These are phyloP conservation scores for Cuniculus paca DNA, from an alignment of 2,797 vertebrate genomes.

Conservation along the genomic window DNA sequence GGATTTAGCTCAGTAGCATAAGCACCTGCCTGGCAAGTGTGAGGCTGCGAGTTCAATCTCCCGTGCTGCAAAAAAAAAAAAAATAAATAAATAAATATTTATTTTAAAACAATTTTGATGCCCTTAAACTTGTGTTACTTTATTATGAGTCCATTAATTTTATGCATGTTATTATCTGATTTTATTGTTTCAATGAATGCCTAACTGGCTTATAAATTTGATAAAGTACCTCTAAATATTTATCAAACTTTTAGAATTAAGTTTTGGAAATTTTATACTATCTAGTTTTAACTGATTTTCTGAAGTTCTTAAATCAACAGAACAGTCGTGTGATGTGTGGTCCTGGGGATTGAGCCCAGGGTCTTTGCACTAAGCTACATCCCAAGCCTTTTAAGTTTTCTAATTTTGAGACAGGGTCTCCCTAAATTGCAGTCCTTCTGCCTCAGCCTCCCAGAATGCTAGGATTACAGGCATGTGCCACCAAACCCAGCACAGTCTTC, in stretches of 20 bases:
- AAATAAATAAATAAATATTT: too few species aligned
- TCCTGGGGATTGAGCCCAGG: background rate
- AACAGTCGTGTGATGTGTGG: background rate
- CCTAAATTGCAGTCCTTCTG: background rate
- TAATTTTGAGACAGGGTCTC: background rate
- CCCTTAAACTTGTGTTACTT: background rate
- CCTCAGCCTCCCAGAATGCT: background rate
- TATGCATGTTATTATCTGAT: constrained; percentile 10
- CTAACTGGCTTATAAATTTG: background rate
- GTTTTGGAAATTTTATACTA: constrained; percentile 24
- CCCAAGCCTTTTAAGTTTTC: background rate
- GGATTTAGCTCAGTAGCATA: too few species aligned
- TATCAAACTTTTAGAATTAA: background rate
- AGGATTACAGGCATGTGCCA: background rate
- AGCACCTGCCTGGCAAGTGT: too few species aligned
- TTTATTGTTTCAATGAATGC: background rate
- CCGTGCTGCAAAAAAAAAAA: too few species aligned
- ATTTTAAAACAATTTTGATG: constrained; percentile 21
- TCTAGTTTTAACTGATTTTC: constrained; percentile 46
- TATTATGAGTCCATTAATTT: constrained; percentile 32
- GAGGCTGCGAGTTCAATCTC: too few species aligned
- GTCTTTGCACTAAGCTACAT: background rate
- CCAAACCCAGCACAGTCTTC: background rate
- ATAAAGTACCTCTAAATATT: background rate
- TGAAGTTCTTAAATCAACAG: constrained; percentile 39